phyloP scores from a whole-genome alignment of 2,888 invertebrate species.

The Stictocephala bisonia region DNA sequence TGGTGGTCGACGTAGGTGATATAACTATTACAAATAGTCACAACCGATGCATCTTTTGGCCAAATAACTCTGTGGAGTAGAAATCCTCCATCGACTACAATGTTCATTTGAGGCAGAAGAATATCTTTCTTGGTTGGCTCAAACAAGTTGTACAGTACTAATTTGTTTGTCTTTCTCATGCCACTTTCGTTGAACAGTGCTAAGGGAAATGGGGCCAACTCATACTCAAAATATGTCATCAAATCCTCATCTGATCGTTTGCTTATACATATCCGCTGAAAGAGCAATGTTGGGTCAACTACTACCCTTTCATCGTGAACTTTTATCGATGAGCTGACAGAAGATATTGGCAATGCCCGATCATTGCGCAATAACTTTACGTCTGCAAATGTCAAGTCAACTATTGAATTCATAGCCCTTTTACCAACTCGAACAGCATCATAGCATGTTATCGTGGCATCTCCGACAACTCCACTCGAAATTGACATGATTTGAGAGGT shows the following conservation, averaged over 20 bases:
- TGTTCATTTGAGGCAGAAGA: too few species aligned
- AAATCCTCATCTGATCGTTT: constrained; percentile 51
- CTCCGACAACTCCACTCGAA: constrained; percentile 25
- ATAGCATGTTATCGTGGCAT: constrained; percentile 59
- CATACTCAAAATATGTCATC: constrained; percentile 52
- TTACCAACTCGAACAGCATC: constrained; percentile 59
- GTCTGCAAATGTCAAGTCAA: constrained; percentile 36
- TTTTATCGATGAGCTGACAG: constrained; percentile 43
- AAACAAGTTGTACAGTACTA: constrained; percentile 50
- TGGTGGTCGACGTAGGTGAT: constrained; percentile 55
- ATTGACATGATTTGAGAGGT: constrained; percentile 10
- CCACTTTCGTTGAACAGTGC: constrained; percentile 53
- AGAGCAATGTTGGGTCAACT: too few species aligned
- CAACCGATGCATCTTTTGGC: constrained; percentile 50
- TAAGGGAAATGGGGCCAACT: constrained; percentile 54
- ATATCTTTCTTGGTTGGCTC: too few species aligned
- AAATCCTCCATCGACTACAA: too few species aligned
- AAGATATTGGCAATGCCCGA: not conserved
- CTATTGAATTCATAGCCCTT: constrained; percentile 47
- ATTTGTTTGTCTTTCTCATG: constrained; percentile 53
- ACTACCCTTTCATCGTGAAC: constrained; percentile 44
- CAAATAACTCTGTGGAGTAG: too few species aligned
- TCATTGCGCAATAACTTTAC: not conserved
- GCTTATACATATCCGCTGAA: constrained; percentile 54
- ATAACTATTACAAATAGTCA: constrained; percentile 54